Conservation (phyloP, 2,113 vertebrate genomes). For the Morphnarchus princeps region DNA sequence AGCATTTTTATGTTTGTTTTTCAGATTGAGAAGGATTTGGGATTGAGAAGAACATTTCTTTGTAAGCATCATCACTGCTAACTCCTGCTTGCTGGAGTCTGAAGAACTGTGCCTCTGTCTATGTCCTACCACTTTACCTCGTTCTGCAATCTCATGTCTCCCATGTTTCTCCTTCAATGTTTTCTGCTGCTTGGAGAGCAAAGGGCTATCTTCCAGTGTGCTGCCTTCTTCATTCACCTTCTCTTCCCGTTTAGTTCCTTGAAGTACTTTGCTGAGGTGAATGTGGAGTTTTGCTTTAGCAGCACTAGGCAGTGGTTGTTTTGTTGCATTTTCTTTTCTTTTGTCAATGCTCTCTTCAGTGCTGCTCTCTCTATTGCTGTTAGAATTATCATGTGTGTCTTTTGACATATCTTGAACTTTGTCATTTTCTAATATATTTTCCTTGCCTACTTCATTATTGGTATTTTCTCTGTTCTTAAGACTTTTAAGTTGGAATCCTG, state of each 20-base stretch:
- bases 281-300: background rate
- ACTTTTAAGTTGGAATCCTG: background rate
- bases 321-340: background rate
- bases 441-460: background rate
- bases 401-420: background rate
- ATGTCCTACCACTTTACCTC: background rate
- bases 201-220: background rate
- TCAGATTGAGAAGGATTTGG: slow-evolving; percentile 59
- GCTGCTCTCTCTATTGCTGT: slow-evolving; percentile 19
- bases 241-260: background rate
- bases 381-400: background rate
- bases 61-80: background rate
- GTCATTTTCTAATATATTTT: background rate
- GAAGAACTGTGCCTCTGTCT: background rate
- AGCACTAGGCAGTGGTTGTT: background rate
- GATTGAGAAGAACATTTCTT: slow-evolving; percentile 55
- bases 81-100: background rate
- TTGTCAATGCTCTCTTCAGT: background rate
- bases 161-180: slow-evolving; percentile 31
- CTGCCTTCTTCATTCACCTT: background rate
- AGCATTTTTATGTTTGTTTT: slow-evolving; percentile 63
- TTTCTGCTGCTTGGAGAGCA: slow-evolving; percentile 7
- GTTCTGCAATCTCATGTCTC: slow-evolving; percentile 1
- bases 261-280: background rate
- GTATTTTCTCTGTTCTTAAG: background rate